phyloP scores from a whole-genome alignment of 2,797 vertebrate species.

The Numenius phaeopus region DNA sequence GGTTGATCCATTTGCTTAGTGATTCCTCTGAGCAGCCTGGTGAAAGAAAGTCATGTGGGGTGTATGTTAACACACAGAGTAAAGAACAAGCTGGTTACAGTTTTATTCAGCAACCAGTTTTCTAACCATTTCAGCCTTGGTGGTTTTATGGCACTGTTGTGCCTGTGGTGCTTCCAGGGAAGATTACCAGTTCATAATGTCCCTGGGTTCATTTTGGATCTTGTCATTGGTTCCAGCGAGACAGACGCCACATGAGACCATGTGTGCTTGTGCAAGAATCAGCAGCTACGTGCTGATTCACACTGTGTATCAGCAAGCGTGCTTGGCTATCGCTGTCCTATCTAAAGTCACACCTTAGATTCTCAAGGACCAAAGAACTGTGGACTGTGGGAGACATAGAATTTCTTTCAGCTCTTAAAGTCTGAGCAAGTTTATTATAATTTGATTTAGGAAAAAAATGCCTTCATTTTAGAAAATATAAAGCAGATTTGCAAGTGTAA shows the following conservation, averaged over 20 bases:
- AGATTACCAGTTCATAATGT: background rate
- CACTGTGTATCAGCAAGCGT: background rate
- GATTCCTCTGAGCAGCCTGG: background rate
- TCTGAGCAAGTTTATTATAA: background rate
- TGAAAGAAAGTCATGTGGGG: background rate
- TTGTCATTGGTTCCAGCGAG: background rate
- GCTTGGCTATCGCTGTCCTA: background rate
- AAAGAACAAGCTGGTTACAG: background rate
- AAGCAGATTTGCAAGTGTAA: background rate
- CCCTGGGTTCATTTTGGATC: background rate
- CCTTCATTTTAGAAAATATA: background rate
- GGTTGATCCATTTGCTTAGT: background rate
- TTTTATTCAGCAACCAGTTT: background rate
- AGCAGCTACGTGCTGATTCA: background rate
- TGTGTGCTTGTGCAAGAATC: background rate
- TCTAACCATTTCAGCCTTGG: background rate
- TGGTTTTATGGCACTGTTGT: background rate
- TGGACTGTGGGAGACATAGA: rapidly evolving
- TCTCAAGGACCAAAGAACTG: background rate
- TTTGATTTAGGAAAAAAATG: background rate
- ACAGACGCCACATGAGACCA: background rate
- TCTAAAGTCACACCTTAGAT: background rate
- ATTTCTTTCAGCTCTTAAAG: background rate
- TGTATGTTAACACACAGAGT: background rate
- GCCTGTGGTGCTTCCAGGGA: background rate